Conservation (phyloP, 2,888 invertebrate genomes). For the Tinea semifulvella region DNA sequence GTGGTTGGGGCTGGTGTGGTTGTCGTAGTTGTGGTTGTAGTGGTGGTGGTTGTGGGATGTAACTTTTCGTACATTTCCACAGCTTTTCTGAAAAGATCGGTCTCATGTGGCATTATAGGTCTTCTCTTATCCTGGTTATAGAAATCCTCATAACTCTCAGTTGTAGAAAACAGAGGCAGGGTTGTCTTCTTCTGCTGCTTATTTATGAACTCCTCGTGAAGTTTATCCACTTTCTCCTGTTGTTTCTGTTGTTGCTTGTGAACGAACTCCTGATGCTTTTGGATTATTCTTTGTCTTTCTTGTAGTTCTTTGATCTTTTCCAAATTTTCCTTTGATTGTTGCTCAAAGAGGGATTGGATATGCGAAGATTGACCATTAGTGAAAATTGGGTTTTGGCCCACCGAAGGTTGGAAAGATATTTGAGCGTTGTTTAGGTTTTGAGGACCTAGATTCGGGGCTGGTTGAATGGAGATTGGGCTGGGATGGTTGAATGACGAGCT, state of each 20-base stretch:
- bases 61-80: slow-evolving; percentile 72
- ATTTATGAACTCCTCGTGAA: slow-evolving; percentile 75
- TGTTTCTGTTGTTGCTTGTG: slow-evolving; percentile 83
- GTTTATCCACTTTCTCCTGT: slow-evolving; percentile 76
- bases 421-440: slow-evolving; percentile 42
- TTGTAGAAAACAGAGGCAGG: slow-evolving; percentile 56
- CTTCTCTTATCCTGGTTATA: slow-evolving; percentile 51
- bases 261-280: slow-evolving; percentile 79
- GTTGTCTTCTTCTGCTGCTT: slow-evolving; percentile 74
- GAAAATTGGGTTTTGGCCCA: slow-evolving; percentile 51
- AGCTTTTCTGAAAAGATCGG: slow-evolving; percentile 71
- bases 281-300: slow-evolving; percentile 76
- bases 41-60: slow-evolving; percentile 74
- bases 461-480: slow-evolving; percentile 53
- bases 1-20: slow-evolving; percentile 56
- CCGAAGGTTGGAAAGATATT: slow-evolving; percentile 43
- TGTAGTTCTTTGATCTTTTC: slow-evolving; percentile 73
- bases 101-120: slow-evolving; percentile 70
- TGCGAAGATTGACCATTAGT: slow-evolving; percentile 60
- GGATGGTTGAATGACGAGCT: slow-evolving; percentile 43
- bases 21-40: slow-evolving; percentile 72
- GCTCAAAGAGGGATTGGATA: slow-evolving; percentile 66
- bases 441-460: slow-evolving; percentile 33
- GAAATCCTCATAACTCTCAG: slow-evolving; percentile 54
- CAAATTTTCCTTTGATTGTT: slow-evolving; percentile 68